Evolutionary conservation across 2,888 invertebrate species (phyloP), one percentile per base, ranked within the genome.

Genomic region (Lasioglossum calceatum): DNA sequence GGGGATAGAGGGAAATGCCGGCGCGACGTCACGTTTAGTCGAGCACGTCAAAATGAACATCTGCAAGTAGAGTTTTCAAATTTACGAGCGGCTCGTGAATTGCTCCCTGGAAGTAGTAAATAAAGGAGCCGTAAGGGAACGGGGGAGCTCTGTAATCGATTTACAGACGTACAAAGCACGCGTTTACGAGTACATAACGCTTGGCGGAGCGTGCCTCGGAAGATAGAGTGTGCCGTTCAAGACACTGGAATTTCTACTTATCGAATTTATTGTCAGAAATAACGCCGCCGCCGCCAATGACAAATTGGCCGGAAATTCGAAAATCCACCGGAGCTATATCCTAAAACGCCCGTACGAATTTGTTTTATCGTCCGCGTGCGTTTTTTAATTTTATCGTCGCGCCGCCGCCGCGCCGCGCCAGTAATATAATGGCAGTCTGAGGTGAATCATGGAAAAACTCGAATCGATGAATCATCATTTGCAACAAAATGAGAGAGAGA

Each of bases 21-120:
- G 79, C 82, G 85, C 87, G 88, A 88, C 85, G 82, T 92, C 90
- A 89, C 89, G 91, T 92, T 92, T 87, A 88, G 92, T 86, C 81
- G 84, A 91, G 84, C 89, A 80, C 84, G 87, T 88, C 91, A 89
- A 91, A 92, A 92, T 92, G 92, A 92, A 85, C 90, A 91, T 90
- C 91, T 86, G 91, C 82, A 83, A 88, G 89, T 85, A 82, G 90
- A 91, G 89, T 92, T 89, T 87, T 82, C 85, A 85, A 90, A 92
- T 92, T 92, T 92, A 92, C 88, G 89, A 92, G 82, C 92, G 81
- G 77, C 84, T 88, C 88, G 88, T 90, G 88, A 70, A 90, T 85
- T 82, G 82, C 77, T 77, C 72, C 80, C 74, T 27, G 76, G 76
- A 44, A 82, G 77, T 74, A 85, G 82, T 89, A 88, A 91, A 91